Evolutionary conservation across 1,140 invertebrate species (phyloP).

Genomic region (Pseudomyrmex flavicornis): DNA sequence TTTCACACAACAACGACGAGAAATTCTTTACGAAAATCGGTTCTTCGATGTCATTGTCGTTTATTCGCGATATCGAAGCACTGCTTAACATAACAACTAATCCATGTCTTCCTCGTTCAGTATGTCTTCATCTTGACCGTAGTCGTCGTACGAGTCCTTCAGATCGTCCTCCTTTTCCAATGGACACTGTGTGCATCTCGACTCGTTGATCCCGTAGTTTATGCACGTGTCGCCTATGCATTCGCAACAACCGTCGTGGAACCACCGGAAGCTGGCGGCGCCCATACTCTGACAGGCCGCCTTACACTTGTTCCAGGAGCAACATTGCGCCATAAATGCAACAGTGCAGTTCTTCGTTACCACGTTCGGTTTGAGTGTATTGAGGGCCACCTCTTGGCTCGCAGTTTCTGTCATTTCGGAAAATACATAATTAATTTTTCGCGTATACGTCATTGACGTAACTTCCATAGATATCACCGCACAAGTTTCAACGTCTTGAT

Average conservation of each 20-base stretch:
- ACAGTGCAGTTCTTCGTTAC: constrained; percentile 95
- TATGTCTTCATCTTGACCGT: constrained; percentile 80
- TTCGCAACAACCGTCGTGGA: constrained; percentile 98
- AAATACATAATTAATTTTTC: constrained; percentile 40
- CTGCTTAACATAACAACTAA: constrained; percentile 31
- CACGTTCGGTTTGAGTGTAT: constrained; percentile 87
- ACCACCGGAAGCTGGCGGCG: constrained; percentile 93
- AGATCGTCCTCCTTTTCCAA: constrained; percentile 73
- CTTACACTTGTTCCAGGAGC: constrained; percentile 95
- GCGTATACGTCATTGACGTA: not conserved
- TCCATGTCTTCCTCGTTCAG: constrained; percentile 74
- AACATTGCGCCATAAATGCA: constrained; percentile 95
- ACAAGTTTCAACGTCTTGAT: not conserved
- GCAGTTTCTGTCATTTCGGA: constrained; percentile 85
- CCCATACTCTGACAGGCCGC: constrained; percentile 92
- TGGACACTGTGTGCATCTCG: constrained; percentile 85
- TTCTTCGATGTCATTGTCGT: not conserved
- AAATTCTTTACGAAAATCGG: not conserved
- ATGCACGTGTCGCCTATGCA: constrained; percentile 96
- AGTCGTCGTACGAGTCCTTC: constrained; percentile 82
- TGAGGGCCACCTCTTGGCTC: constrained; percentile 83
- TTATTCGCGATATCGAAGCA: too few relatives aligned
- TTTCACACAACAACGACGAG: not conserved
- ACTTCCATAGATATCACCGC: not conserved
- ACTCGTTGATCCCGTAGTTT: constrained; percentile 97